Evolutionary conservation across 1,140 invertebrate species (phyloP), one percentile per base, ranked within the genome.

Genomic region (Diabrotica virgifera): DNA sequence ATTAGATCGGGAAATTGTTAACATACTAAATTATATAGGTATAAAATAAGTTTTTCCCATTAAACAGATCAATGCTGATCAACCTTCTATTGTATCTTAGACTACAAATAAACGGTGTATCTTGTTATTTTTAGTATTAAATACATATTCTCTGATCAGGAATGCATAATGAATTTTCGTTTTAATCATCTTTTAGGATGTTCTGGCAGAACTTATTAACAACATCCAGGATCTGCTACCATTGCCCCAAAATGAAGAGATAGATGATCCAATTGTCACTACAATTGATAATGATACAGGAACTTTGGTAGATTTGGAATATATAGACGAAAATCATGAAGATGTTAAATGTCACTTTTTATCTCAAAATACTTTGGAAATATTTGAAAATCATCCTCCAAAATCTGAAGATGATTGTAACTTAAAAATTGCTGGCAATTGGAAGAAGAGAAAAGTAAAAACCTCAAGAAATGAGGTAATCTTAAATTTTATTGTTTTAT

Each of bases 381-480:
- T 53, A 50, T 12, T 37, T 37, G 51, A 46, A 37, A 52, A 54
- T 37, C 14, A 6, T 54, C 54, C 60, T 11, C 51, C 35, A 36
- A 62, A 62, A 36, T 62, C 51, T 6, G 60, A 62, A 54, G 35
- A 13, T 37, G 52, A 53, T 13, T 11, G 51, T n/a, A 62, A 53
- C 24, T 10, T 38, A 9, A 53, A 35, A 36, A 54, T 13, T 37
- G n/a, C 60, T 0, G n/a, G 14, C 9, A n/a, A 9, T 11, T 59
- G 58, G 12, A 51, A 37, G 37, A 62, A 53, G 54, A 51, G 60
- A 10, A 62, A 62, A 37, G 37, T 54, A 6, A 53, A 35, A 38
- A 62, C 24, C 9, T 54, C 60, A 13, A 62, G 52, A 53, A 62
- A 52, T 62, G 52, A 62, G 60, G 60, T 62, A 54, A 53, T n/a